These are phyloP conservation scores for Grallaria varia DNA, from an alignment of 2,113 vertebrate species.

Conservation along the genomic window DNA sequence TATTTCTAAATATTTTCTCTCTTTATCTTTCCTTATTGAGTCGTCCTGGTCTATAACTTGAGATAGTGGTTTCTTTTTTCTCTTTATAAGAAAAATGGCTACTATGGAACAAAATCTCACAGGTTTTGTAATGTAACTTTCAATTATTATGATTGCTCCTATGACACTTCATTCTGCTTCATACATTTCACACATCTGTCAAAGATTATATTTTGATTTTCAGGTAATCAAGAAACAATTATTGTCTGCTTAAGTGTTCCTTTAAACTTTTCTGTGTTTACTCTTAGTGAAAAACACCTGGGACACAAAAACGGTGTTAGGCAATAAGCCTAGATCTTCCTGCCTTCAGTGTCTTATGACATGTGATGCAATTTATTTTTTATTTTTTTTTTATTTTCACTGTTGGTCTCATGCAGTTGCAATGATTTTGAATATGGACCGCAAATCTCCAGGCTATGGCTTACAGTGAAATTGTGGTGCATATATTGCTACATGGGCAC, in stretches of 20 bases:
- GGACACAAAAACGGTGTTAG: not conserved
- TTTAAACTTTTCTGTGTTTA: not conserved
- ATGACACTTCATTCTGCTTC: not conserved
- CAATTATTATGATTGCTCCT: not conserved
- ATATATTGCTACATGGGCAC: not conserved
- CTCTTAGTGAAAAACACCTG: not conserved
- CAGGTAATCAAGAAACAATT: not conserved
- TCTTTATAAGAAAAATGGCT: not conserved
- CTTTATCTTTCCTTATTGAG: not conserved
- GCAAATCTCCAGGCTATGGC: not conserved
- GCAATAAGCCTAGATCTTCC: not conserved
- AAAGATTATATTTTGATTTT: not conserved
- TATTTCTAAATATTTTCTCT: not conserved
- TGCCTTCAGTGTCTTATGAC: not conserved
- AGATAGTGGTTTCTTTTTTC: too few relatives aligned
- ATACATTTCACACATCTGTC: not conserved
- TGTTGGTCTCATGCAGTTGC: not conserved
- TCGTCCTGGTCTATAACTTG: not conserved
- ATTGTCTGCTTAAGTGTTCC: not conserved
- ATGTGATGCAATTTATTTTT: too few relatives aligned
- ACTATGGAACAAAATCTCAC: not conserved
- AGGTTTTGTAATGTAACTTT: not conserved
- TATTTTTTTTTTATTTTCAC: not conserved
- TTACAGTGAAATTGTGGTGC: not conserved
- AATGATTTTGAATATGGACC: not conserved